These are phyloP conservation scores for Pseudotriccus pelzelni DNA, from an alignment of 2,797 vertebrate genomes.

Conservation along the genomic window DNA sequence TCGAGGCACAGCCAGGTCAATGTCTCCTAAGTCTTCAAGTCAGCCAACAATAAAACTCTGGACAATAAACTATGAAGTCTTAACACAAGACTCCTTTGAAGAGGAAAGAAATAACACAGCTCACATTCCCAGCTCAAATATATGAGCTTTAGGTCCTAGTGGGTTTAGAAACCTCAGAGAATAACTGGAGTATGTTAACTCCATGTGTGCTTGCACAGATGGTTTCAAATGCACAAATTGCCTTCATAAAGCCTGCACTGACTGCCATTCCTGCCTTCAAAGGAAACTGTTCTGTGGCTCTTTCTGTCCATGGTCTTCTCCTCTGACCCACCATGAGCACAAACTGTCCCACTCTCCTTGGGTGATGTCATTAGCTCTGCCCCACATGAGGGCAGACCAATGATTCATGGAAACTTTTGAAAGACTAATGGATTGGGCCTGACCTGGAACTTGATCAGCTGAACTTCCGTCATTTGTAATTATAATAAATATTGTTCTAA, in stretches of 20 bases:
- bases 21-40: background rate
- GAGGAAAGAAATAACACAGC: background rate
- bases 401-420: background rate
- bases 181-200: background rate
- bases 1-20: background rate
- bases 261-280: background rate
- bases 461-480: background rate
- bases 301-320: background rate
- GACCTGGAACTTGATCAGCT: background rate
- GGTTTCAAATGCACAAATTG: background rate
- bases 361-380: background rate
- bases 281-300: background rate
- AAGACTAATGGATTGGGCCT: background rate
- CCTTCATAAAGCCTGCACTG: fast-evolving
- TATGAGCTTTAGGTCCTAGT: background rate
- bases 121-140: background rate
- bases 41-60: background rate
- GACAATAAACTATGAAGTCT: background rate
- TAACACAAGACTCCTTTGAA: background rate
- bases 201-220: background rate
- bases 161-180: background rate
- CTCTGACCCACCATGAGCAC: background rate
- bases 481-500: background rate
- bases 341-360: background rate
- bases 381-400: background rate